A percentile compares a stretch with the other conserved stretches of the same genome.
Conservation (phyloP, 2,797 vertebrate genomes). For the Cirrhinus molitorella region DNA sequence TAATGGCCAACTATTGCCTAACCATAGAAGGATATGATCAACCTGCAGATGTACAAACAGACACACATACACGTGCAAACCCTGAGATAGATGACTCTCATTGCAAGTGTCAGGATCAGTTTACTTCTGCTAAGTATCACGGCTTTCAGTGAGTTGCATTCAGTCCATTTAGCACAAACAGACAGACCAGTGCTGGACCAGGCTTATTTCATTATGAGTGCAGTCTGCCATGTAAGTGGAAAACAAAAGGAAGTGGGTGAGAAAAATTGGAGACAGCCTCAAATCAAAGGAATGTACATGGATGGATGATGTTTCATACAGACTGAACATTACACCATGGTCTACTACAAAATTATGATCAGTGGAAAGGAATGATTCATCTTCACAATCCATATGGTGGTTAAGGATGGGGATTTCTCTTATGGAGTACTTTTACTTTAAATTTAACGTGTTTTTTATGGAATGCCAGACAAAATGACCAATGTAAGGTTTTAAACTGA, state of each 20-base stretch:
- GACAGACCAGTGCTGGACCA: slow-evolving; percentile 9
- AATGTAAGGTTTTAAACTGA: background rate
- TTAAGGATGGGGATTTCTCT: background rate
- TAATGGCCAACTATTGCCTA: slow-evolving; percentile 51
- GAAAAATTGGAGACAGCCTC: slow-evolving; percentile 17
- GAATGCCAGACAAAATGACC: background rate
- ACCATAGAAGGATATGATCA: slow-evolving; percentile 76
- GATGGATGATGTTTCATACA: background rate
- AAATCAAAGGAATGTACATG: slow-evolving; percentile 18
- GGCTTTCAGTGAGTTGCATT: slow-evolving; percentile 41
- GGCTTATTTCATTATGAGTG: slow-evolving; percentile 35
- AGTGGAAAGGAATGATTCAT: slow-evolving; percentile 1
- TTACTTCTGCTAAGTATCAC: slow-evolving; percentile 41
- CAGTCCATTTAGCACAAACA: slow-evolving; percentile 20
- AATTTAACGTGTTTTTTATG: background rate
- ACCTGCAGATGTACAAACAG: slow-evolving; percentile 37
- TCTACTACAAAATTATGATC: background rate
- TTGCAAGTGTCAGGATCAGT: slow-evolving; percentile 12
- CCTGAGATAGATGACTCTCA: slow-evolving; percentile 20
- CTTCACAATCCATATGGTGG: background rate
- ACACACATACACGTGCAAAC: background rate
- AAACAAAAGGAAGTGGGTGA: slow-evolving; percentile 26
- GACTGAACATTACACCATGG: background rate
- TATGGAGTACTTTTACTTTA: background rate
- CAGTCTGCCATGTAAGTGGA: slow-evolving; percentile 29